Conservation (phyloP, 2,113 vertebrate genomes). For the Corvus hawaiiensis region DNA sequence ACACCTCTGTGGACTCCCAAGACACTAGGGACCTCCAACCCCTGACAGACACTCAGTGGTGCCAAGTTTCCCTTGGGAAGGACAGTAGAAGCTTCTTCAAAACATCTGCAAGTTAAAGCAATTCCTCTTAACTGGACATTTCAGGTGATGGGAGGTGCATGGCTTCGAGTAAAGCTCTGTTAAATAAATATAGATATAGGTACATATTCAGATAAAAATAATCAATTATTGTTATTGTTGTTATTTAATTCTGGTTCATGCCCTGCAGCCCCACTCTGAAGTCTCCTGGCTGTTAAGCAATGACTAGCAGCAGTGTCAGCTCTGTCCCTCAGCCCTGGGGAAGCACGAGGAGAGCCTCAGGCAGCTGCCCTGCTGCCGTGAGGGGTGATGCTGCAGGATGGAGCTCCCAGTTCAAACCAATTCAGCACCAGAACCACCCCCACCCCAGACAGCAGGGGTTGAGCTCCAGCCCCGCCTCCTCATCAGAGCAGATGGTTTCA, state of each 20-base stretch:
- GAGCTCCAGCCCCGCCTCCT: not conserved
- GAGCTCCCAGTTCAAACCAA: not conserved
- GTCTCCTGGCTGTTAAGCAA: not conserved
- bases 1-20: not conserved
- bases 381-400: not conserved
- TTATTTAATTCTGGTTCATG: not conserved
- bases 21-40: rapidly evolving
- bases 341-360: not conserved
- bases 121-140: not conserved
- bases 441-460: not conserved
- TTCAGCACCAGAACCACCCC: not conserved
- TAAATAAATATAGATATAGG: not conserved
- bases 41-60: not conserved
- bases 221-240: not conserved
- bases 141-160: not conserved
- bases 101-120: not conserved
- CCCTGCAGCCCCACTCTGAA: not conserved
- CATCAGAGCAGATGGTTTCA: not conserved
- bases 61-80: not conserved
- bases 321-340: not conserved
- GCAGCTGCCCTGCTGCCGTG: not conserved
- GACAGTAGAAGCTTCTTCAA: not conserved
- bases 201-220: not conserved
- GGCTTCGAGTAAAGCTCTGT: not conserved
- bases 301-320: not conserved